Base-by-base conservation (phyloP, 2,888 invertebrate genomes). In the Ectobius pallidus region DNA sequence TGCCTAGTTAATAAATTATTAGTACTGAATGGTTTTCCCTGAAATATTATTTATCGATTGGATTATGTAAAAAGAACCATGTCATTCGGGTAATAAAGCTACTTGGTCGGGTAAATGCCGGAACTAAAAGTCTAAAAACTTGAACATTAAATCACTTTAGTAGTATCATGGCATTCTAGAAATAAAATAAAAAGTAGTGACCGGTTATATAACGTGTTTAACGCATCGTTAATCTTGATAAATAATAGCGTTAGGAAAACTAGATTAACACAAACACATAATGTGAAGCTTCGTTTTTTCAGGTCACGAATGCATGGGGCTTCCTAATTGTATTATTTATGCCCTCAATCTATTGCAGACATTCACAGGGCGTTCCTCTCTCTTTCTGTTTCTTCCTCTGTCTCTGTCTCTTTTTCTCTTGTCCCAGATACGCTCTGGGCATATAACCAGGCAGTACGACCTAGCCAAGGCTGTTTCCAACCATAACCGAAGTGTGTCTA, bases 271-370 rank as follows among this genome's bases (percentile, higher is more conserved):
- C 52, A 11, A 52, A n/a, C 46, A 46, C 20, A 46, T n/a, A 46
- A 20, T 18, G 18, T 46, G 9, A n/a, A n/a, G n/a, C n/a, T n/a
- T n/a, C n/a, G 34, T 11, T 11, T 52, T 52, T 52, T 22, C 52
- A 52, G 52, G 52, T 52, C 52, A 52, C 25, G 25, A 18, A 34
- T 34, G 34, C 11, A 6, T 34, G 34, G 34, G 34, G 34, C 34
- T 34, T 34, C 34, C 52, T 52, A 52, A 52, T 52, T 52, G 52
- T 22, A 52, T 52, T 52, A 52, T 52, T 52, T 25, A 52, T 52
- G 52, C 25, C 52, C 27, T 25, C 52, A 52, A 52, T 52, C 52
- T 4, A 34, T 34, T 4, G 52, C 14, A 1, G 25, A 25, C 52
- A 52, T 25, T 52, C 52, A 11, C 34, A 34, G 34, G 34, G 34